Percentiles rank a stretch among this genome's conserved stretches.
Conservation (phyloP, 1,140 invertebrate genomes). For the Thalassaphorura encarpata region DNA sequence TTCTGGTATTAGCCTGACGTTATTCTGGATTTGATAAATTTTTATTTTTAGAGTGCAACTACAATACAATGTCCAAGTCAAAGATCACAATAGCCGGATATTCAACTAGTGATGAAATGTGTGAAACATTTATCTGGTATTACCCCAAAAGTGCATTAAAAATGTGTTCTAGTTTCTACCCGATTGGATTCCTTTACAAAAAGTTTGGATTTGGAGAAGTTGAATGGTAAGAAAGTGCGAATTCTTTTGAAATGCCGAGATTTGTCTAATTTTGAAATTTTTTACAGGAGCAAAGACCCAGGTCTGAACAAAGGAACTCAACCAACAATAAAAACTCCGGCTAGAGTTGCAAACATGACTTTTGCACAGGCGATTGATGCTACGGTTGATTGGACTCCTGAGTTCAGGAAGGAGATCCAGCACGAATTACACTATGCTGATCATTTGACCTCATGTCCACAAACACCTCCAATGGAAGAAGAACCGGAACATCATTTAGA, state of each 20-base stretch:
- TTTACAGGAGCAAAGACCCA: background rate
- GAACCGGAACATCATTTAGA: background rate
- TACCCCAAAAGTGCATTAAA: constrained; percentile 54
- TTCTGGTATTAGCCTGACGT: background rate
- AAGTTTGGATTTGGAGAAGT: background rate
- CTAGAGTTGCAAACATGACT: constrained; percentile 3
- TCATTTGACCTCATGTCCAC: constrained; percentile 6
- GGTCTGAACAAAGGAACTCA: background rate
- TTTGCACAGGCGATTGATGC: background rate
- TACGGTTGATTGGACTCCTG: background rate
- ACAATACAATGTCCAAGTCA: background rate
- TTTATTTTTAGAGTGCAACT: constrained; percentile 11
- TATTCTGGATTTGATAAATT: constrained; percentile 5
- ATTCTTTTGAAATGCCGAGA: constrained; percentile 3
- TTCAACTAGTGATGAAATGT: constrained; percentile 73
- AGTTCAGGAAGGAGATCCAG: constrained; percentile 13
- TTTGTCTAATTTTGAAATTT: constrained; percentile 2
- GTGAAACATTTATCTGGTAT: constrained; percentile 67
- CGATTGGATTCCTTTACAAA: background rate
- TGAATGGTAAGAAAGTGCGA: constrained; percentile 5
- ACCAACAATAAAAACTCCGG: background rate
- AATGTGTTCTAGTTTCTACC: background rate
- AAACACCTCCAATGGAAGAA: background rate
- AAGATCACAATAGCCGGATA: constrained; percentile 51
- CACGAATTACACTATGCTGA: background rate